These are phyloP conservation scores for Mastacembelus armatus DNA, from an alignment of 2,797 vertebrate species.

Conservation along the genomic window DNA sequence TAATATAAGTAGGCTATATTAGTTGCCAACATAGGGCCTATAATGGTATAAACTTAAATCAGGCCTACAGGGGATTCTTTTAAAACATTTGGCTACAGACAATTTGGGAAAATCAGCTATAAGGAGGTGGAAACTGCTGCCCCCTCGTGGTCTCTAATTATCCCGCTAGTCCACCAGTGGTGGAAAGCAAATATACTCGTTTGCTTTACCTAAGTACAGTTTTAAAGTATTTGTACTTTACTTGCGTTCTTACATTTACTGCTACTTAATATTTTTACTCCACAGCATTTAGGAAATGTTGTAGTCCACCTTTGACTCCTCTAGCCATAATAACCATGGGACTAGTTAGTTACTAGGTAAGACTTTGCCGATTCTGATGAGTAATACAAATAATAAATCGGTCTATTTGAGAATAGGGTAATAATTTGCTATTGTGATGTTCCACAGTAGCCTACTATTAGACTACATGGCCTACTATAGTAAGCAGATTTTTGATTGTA, in stretches of 20 bases:
- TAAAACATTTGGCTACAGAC: neutral
- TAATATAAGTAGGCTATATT: too few relatives aligned
- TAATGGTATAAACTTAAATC: too few relatives aligned
- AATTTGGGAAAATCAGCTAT: neutral
- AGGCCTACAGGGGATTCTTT: neutral
- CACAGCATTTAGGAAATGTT: neutral
- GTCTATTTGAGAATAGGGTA: too few relatives aligned
- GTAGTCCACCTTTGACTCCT: neutral
- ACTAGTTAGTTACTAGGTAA: neutral
- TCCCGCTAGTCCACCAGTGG: too few relatives aligned
- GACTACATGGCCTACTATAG: too few relatives aligned
- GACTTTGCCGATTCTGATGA: neutral
- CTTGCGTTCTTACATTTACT: neutral
- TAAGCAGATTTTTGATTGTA: too few relatives aligned
- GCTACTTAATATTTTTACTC: neutral
- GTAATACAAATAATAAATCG: neutral
- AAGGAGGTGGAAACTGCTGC: constrained; percentile 3
- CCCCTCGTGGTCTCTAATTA: neutral
- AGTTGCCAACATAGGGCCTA: too few relatives aligned
- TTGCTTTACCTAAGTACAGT: neutral
- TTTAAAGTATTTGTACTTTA: neutral
- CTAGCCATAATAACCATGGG: neutral
- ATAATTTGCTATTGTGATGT: too few relatives aligned
- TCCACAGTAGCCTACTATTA: too few relatives aligned
- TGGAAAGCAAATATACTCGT: neutral